These are phyloP conservation scores for Emmelina monodactyla DNA, from an alignment of 2,888 invertebrate genomes.

Conservation along the genomic window DNA sequence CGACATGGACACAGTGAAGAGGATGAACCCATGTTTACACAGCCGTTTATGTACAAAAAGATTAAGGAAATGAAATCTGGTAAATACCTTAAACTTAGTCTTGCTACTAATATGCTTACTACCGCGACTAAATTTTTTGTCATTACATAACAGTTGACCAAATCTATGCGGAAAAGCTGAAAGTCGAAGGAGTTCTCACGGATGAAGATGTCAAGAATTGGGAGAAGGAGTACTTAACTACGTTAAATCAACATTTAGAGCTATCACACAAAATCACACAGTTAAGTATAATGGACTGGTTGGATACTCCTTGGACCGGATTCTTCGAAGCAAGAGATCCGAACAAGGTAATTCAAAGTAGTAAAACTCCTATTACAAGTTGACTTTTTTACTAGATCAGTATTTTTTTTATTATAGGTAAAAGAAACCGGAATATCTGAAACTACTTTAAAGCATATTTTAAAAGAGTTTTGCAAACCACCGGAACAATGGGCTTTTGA, in stretches of 20 bases:
- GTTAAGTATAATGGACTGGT: slow-evolving; percentile 86
- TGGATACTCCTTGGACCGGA: slow-evolving; percentile 95
- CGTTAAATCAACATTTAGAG: slow-evolving; percentile 47
- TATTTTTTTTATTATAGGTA: too few species aligned
- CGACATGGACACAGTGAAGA: slow-evolving; percentile 94
- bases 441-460: slow-evolving; percentile 32
- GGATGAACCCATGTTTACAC: slow-evolving; percentile 95
- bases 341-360: slow-evolving; percentile 67
- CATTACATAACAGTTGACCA: slow-evolving; percentile 71
- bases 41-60: slow-evolving; percentile 93
- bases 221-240: slow-evolving; percentile 51
- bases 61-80: slow-evolving; percentile 71
- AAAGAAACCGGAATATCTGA: slow-evolving; percentile 38
- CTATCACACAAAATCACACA: slow-evolving; percentile 50
- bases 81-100: too few species aligned
- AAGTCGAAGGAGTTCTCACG: slow-evolving; percentile 75
- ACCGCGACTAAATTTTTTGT: too few species aligned
- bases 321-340: slow-evolving; percentile 85
- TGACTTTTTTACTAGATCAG: too few species aligned
- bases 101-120: too few species aligned
- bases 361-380: too few species aligned
- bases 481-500: slow-evolving; percentile 54
- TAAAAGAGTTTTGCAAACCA: slow-evolving; percentile 38
- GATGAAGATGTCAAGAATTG: slow-evolving; percentile 70
- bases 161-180: slow-evolving; percentile 76